phyloP scores from a whole-genome alignment of 2,888 invertebrate genomes.

The Gerris lacustris region DNA sequence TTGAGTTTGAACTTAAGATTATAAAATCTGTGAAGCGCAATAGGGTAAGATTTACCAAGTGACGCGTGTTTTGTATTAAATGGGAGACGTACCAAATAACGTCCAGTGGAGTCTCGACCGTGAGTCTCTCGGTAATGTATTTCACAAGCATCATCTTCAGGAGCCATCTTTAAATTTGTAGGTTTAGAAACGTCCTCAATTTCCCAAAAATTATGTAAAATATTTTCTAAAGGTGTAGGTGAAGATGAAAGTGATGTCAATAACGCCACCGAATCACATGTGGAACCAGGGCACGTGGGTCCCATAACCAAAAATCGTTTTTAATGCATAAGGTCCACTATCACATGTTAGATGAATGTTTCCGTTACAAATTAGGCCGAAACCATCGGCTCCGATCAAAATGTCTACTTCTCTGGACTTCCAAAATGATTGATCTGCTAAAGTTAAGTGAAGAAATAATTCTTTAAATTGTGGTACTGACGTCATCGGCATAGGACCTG shows the following conservation, averaged over 20 bases:
- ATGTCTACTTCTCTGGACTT: constrained; percentile 2
- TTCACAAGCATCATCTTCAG: background rate
- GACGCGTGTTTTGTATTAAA: background rate
- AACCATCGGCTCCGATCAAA: constrained; percentile 11
- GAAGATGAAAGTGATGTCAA: background rate
- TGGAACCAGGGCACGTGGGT: background rate
- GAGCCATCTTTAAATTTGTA: background rate
- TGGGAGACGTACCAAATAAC: constrained; percentile 12
- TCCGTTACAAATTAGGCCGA: background rate
- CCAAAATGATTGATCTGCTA: constrained; percentile 14
- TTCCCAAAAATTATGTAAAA: constrained; percentile 17
- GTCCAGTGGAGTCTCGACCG: constrained; percentile 1
- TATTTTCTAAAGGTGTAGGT: background rate
- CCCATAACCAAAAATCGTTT: constrained; percentile 14
- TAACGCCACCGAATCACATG: background rate
- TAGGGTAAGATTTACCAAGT: background rate
- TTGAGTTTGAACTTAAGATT: background rate
- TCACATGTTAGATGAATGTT: background rate
- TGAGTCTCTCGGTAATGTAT: constrained; percentile 13
- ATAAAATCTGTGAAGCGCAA: background rate
- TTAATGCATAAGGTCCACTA: background rate
- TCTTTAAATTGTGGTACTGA: background rate
- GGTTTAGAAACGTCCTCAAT: constrained; percentile 7
- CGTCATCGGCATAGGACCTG: background rate
- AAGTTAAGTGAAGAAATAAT: background rate